Evolutionary conservation across 2,888 invertebrate genomes (phyloP).

Genomic region (Diachrysia chrysitis): DNA sequence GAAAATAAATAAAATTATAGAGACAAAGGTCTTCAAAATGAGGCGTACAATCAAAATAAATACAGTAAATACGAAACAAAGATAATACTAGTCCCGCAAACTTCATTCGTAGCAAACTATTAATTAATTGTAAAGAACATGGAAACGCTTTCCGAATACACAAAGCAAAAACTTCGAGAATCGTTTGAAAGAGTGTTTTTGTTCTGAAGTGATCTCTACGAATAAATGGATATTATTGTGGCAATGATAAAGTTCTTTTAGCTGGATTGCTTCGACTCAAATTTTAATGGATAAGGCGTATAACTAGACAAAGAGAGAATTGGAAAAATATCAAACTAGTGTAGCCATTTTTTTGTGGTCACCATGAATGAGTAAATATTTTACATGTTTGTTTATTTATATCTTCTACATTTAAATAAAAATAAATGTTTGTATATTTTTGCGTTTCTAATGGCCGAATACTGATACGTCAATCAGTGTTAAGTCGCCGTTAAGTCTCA

Average conservation of each 20-base stretch:
- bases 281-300: no score
- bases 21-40: neutral
- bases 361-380: no score
- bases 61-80: neutral
- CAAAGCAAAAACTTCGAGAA: constrained; percentile 35
- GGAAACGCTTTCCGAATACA: constrained; percentile 51
- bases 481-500: no score
- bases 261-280: neutral
- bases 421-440: no score
- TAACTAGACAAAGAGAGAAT: no score
- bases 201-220: constrained; percentile 23
- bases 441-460: no score
- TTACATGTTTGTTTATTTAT: no score
- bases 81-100: constrained; percentile 27
- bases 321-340: no score
- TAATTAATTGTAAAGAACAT: constrained; percentile 52
- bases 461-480: no score
- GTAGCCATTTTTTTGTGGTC: no score
- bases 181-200: constrained; percentile 26
- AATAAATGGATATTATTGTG: constrained; percentile 35
- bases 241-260: neutral
- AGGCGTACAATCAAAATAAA: neutral
- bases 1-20: no score
- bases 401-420: no score
- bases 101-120: constrained; percentile 39